A percentile compares a stretch with the other conserved stretches of the same genome.
These are phyloP conservation scores for Ommatoiulus sabulosus DNA, from an alignment of 2,888 invertebrate genomes.

Conservation along the genomic window DNA sequence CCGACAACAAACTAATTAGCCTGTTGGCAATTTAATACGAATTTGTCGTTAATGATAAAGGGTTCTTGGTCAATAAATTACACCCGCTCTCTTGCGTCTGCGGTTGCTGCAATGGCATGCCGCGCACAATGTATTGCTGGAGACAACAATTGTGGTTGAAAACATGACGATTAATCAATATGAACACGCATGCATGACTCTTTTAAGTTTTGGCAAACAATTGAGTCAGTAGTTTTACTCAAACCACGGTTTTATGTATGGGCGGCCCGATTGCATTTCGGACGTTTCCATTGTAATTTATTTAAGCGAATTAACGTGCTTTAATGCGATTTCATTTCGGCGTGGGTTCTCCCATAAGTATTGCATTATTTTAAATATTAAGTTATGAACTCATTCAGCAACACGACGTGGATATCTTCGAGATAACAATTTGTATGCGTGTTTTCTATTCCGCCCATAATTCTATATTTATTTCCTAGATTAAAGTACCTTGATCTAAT, in stretches of 20 bases:
- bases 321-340: neutral
- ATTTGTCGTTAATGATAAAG: conserved; percentile 22
- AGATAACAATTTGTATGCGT: too few relatives aligned
- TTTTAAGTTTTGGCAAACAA: conserved; percentile 4
- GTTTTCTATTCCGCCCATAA: too few relatives aligned
- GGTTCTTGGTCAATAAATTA: conserved; percentile 28
- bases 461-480: too few relatives aligned
- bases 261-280: neutral
- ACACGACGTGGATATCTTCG: neutral
- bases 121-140: neutral
- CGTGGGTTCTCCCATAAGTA: neutral
- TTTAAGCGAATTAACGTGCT: neutral
- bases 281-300: neutral
- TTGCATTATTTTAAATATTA: neutral
- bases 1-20: conserved; percentile 34
- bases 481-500: too few relatives aligned
- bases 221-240: neutral
- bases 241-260: neutral
- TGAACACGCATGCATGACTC: conserved; percentile 34
- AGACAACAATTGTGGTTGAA: conserved; percentile 34
- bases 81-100: conserved; percentile 11
- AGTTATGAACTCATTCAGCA: neutral
- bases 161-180: conserved; percentile 11
- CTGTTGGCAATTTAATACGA: conserved; percentile 23
- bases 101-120: conserved; percentile 5